These are phyloP conservation scores for Aproaerema taeniolella DNA, from an alignment of 2,888 invertebrate species.

Conservation along the genomic window DNA sequence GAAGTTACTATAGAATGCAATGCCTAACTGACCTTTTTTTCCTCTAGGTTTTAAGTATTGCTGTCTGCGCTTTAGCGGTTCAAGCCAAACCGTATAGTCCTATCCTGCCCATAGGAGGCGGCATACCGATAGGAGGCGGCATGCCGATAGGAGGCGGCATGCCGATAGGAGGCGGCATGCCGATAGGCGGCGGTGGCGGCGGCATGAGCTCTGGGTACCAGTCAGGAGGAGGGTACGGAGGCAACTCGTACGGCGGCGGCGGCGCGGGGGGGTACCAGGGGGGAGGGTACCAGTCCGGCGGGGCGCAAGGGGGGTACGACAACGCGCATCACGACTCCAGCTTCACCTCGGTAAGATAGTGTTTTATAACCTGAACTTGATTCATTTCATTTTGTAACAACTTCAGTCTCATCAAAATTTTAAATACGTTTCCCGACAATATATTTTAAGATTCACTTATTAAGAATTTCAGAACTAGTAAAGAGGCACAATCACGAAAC, in stretches of 20 bases:
- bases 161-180: conserved; percentile 6
- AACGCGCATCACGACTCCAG: conserved; percentile 19
- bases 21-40: background rate
- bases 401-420: too few species aligned
- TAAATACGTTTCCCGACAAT: too few species aligned
- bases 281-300: too few species aligned
- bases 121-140: conserved; percentile 4
- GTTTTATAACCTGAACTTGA: background rate
- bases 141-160: background rate
- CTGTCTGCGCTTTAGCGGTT: conserved; percentile 14
- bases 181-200: conserved; percentile 11
- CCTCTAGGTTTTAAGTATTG: conserved; percentile 15
- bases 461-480: too few species aligned
- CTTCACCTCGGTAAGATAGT: conserved; percentile 24
- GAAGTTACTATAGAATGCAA: too few species aligned
- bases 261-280: conserved; percentile 8
- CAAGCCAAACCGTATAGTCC: conserved; percentile 12
- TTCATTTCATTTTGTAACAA: too few species aligned
- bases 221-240: background rate
- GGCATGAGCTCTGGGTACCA: conserved; percentile 11
- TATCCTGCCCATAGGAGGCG: conserved; percentile 8
- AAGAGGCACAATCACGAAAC: too few species aligned
- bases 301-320: conserved; percentile 17
- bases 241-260: conserved; percentile 10
- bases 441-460: too few species aligned